Base-by-base conservation (phyloP, 2,797 vertebrate genomes). In the Danio choprae region DNA sequence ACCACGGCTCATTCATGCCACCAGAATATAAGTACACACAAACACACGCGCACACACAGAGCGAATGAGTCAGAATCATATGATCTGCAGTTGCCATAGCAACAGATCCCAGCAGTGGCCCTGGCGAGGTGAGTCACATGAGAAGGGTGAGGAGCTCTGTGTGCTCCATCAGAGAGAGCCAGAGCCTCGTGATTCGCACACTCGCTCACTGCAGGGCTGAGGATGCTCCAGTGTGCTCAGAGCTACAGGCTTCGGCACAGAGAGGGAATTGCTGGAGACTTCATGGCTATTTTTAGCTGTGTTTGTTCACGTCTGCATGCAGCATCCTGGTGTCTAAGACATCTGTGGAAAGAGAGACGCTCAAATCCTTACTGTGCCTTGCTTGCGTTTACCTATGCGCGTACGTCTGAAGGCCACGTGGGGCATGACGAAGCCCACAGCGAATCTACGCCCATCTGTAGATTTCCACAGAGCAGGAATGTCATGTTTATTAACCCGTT, bases 101-200 rank as follows among this genome's bases (percentile, higher is more conserved):
- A 94, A 95, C 93, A 90, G 91, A 93, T 94, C 94, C 91, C 92
- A 92, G 92, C 90, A 94, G 91, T 89, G 87, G 90, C 87, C 85
- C 86, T 89, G 90, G 84, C 77, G 90, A 92, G 92, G 87, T 90
- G 91, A 94, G 90, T 94, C 93, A 94, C 93, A 94, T 94, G 94
- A 93, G 88, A 86, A 88, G 55, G 79, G 55, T 68, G 59, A 79
- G 79, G 79, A 79, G 84, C 79, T 78, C 82, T 85, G 73, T 74
- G n/a, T 72, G 59, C 68, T 79, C 58, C 48, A 74, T 63, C 69
- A 64, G 68, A 81, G 69, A 75, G 51, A 78, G 51, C 58, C 16
- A 65, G 44, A 75, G 44, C 11, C 76, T 79, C 20, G 74, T 64
- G 38, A 74, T 55, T 68, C 69, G 16, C 15, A 70, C 73, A 51